Percentiles rank a stretch among this genome's conserved stretches.
Conservation (phyloP, 2,888 invertebrate genomes). For the Parnassius mnemosyne region DNA sequence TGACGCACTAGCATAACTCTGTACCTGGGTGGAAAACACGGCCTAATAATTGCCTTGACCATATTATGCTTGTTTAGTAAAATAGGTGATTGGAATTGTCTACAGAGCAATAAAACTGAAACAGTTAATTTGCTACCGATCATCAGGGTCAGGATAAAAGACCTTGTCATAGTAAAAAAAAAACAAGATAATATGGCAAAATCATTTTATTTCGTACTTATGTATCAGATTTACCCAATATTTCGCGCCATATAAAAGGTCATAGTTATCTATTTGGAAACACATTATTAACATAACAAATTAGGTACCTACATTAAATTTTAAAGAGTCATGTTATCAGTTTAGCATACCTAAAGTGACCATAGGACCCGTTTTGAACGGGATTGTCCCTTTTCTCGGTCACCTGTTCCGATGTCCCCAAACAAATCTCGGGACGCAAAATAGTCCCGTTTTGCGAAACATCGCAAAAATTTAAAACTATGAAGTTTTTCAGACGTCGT, state of each 20-base stretch:
- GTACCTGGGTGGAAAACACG: no score
- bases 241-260: conserved; percentile 17
- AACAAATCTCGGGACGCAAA: no score
- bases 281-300: conserved; percentile 8
- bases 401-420: no score
- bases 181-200: neutral
- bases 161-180: no score
- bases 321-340: neutral
- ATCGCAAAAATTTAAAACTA: no score
- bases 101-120: conserved; percentile 5
- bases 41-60: no score
- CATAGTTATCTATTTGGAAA: conserved; percentile 19
- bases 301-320: conserved; percentile 11
- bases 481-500: no score
- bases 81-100: conserved; percentile 1
- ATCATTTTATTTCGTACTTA: neutral
- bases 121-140: conserved; percentile 10
- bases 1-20: no score
- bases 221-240: conserved; percentile 6
- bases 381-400: no score
- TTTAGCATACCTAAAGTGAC: neutral
- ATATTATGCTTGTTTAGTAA: neutral
- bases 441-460: no score
- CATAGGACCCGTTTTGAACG: no score
- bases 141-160: neutral